Conservation (phyloP, 2,113 vertebrate genomes). For the Sturnira hondurensis region DNA sequence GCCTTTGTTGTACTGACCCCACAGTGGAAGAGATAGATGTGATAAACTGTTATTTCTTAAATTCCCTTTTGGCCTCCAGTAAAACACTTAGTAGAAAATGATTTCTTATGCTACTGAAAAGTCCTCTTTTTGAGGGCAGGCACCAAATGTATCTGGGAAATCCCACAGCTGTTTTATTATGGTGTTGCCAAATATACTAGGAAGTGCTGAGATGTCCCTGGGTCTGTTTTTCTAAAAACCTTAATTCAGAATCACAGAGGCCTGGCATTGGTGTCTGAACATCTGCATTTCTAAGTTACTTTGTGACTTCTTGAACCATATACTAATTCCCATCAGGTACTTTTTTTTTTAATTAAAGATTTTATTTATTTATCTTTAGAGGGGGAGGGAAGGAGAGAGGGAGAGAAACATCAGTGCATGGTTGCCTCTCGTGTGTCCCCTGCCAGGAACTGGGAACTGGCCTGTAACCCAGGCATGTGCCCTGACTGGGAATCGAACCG, state of each 20-base stretch:
- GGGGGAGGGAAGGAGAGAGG: no score
- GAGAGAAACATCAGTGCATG: no score
- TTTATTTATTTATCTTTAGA: no score
- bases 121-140: not conserved
- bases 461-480: no score
- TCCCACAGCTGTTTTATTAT: not conserved
- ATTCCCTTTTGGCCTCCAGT: not conserved
- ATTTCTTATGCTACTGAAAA: not conserved
- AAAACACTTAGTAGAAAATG: not conserved
- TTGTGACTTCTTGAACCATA: not conserved
- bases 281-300: not conserved
- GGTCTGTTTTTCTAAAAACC: not conserved
- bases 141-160: not conserved
- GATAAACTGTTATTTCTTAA: not conserved
- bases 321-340: not conserved
- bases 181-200: not conserved
- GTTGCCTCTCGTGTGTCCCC: no score
- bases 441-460: no score
- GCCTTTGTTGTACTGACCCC: not conserved
- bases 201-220: not conserved
- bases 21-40: not conserved
- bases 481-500: no score
- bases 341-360: no score
- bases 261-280: not conserved
- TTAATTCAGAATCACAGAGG: not conserved